phyloP scores from a whole-genome alignment of 2,888 invertebrate species.

The Ormyrus pomaceus region DNA sequence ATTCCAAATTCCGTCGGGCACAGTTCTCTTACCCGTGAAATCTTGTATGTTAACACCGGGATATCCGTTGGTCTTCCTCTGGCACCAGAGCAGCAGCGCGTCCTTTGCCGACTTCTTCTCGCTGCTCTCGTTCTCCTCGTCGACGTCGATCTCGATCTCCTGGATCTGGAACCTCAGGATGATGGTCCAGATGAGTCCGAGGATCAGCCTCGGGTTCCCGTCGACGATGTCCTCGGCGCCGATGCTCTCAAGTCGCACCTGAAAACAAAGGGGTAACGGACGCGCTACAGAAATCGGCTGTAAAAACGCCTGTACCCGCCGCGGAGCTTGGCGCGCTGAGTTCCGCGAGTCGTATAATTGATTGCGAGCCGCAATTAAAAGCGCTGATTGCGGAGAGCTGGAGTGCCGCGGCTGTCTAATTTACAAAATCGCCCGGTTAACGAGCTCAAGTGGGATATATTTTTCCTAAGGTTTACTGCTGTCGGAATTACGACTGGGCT shows the following conservation, averaged over 20 bases:
- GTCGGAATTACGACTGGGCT: no score
- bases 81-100: slow-evolving; percentile 98
- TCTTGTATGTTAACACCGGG: slow-evolving; percentile 91
- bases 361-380: not conserved
- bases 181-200: slow-evolving; percentile 99
- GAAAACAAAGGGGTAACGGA: not conserved
- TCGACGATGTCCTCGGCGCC: slow-evolving; percentile 99
- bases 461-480: no score
- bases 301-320: not conserved
- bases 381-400: no score
- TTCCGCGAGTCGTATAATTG: slow-evolving; percentile 11
- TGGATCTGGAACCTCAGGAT: slow-evolving; percentile 99
- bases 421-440: no score
- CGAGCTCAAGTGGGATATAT: no score
- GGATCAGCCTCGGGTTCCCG: slow-evolving; percentile 96
- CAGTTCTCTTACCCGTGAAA: slow-evolving; percentile 80
- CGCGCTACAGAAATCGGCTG: not conserved
- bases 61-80: slow-evolving; percentile 97
- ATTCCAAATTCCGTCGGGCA: no score
- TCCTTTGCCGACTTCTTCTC: slow-evolving; percentile 99
- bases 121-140: slow-evolving; percentile 96
- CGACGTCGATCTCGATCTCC: slow-evolving; percentile 98
- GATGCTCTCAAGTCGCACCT: slow-evolving; percentile 98
- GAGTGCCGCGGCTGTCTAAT: no score
- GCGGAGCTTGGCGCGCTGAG: not conserved